phyloP scores from a whole-genome alignment of 1,140 invertebrate species.

The Brachionus calyciflorus region DNA sequence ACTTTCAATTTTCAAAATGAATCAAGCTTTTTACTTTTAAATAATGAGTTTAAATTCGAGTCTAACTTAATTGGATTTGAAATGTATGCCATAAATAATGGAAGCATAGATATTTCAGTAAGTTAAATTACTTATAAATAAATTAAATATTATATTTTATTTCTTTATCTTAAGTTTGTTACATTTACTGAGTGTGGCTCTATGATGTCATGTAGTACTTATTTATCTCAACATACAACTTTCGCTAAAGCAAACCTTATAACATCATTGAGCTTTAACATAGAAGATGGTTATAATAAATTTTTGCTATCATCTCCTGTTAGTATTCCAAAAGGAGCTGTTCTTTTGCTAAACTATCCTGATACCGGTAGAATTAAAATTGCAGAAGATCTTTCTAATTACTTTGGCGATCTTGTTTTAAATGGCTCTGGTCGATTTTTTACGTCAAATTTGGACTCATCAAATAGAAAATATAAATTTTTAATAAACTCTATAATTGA shows the following conservation, averaged over 20 bases:
- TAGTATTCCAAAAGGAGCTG: not conserved
- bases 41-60: conserved; percentile 9
- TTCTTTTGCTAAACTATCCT: not conserved
- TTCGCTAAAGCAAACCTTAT: not conserved
- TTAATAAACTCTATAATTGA: not conserved
- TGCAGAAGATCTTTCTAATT: not conserved
- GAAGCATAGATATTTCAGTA: not conserved
- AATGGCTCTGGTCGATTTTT: not conserved
- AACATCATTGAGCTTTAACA: no score
- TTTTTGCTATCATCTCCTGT: not conserved
- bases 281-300: not conserved
- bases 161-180: no score
- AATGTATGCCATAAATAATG: not conserved
- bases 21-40: not conserved
- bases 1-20: not conserved
- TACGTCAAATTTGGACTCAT: not conserved
- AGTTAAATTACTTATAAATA: not conserved
- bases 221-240: not conserved
- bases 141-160: no score
- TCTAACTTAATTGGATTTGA: not conserved
- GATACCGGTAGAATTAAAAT: not conserved
- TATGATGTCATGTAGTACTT: not conserved
- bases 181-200: not conserved
- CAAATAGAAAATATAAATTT: not conserved
- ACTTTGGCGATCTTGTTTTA: not conserved